Evolutionary conservation across 2,113 vertebrate species (phyloP), one percentile per base, ranked within the genome.

Genomic region (Prionailurus viverrinus): DNA sequence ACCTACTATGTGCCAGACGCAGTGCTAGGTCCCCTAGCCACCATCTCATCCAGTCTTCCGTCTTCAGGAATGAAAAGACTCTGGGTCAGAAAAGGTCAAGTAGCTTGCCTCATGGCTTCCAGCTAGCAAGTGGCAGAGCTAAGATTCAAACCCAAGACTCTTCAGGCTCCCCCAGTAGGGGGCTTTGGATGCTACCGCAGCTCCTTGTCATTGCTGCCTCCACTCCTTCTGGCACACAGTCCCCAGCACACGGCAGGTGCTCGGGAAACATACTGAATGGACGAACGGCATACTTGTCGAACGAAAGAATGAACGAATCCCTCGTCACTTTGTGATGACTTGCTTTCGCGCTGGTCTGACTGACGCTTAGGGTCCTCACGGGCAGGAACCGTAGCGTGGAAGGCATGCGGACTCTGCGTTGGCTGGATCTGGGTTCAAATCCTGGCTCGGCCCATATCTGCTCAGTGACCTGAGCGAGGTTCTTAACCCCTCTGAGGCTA

Each of bases 1-100:
- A 5, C n/a, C 90, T 29, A 4, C 48, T 4, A 1, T 8, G 29
- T 36, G n/a, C 78, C 51, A 39, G 55, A 15, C 0, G 5, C 18
- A 5, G 29, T 1, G 12, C 23, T 0, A 0, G 31, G 23, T 1
- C 21, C 12, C 5, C 19, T 29, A 0, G 5, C 79, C 51, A 29
- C 4, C 65, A 3, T 7, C 58, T 66, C 66, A 21, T 3, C n/a
- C 53, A 36, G 25, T 1, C 45, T 33, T 69, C 41, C 58, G 11
- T 31, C 55, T 61, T 41, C 7, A 69, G 31, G 53, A 55, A 48
- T 4, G 18, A 36, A 31, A 31, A 18, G 0, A 2, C 5, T 6
- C 27, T 27, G 14, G 33, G 41, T 71, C 80, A 53, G 33, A 83
- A 63, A 33, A 45, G 15, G 11, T 53, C 23, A n/a, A 33, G 13